A percentile compares a stretch with the other conserved stretches of the same genome.
Evolutionary conservation across 2,113 vertebrate species (phyloP).

Genomic region (Ardeotis arabs): DNA sequence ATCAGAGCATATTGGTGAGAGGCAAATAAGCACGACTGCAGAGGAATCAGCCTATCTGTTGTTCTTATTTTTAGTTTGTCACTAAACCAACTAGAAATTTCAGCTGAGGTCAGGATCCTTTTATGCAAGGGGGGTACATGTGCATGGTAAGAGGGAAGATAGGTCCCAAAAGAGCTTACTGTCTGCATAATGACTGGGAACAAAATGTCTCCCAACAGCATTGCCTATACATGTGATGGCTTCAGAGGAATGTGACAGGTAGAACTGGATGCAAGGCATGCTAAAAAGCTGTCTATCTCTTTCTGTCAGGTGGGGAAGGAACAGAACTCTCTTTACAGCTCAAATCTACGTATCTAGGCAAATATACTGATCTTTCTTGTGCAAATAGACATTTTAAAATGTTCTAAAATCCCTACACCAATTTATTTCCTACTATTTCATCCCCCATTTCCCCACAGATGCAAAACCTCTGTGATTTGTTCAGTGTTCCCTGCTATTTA

Average conservation of each 20-base stretch:
- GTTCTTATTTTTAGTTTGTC: background rate
- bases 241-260: background rate
- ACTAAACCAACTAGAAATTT: background rate
- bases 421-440: constrained; percentile 14
- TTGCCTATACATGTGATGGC: background rate
- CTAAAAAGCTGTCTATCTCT: background rate
- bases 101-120: background rate
- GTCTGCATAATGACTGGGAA: background rate
- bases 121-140: background rate
- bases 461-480: background rate
- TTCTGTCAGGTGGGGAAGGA: background rate
- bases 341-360: background rate
- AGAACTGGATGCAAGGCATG: background rate
- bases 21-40: background rate
- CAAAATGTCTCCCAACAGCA: background rate
- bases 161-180: background rate
- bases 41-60: background rate
- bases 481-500: constrained; percentile 14
- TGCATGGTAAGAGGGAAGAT: background rate
- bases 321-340: background rate
- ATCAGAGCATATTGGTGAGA: background rate
- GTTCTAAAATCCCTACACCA: background rate
- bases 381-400: background rate
- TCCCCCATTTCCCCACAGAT: background rate
- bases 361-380: background rate